Base-by-base conservation (phyloP, 2,113 vertebrate species). In the Tragelaphus strepsiceros region DNA sequence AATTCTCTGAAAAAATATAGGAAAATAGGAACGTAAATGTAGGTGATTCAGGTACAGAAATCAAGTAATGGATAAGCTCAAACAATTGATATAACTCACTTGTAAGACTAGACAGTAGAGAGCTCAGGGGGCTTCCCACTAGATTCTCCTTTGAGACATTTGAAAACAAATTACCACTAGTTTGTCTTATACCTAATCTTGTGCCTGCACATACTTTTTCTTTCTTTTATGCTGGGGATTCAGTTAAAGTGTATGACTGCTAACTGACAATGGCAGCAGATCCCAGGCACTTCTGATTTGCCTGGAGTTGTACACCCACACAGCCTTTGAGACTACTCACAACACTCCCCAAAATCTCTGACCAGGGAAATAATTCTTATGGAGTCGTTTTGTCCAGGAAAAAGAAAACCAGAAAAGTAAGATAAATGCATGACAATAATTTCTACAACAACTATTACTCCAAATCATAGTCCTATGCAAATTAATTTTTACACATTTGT, bases 121-220 rank as follows among this genome's bases (percentile, higher is more conserved):
- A n/a, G 11, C 5, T 24, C 32, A n/a, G 3, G 0, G 39, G 7
- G 6, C 16, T 62, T 87, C 11, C 6, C 13, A 30, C 2, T 13
- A 17, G 83, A 62, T 15, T 62, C 62, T 32, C 2, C 35, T 53
- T 30, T 61, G 51, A 90, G 32, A 53, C 5, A 5, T n/a, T 71
- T 90, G 26, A 30, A 67, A 92, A 59, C 6, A 84, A 74, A 90
- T 58, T 3, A 17, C 1, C 39, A 22, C 17, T 56, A 67, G 13
- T 39, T 90, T 90, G 7, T 85, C 35, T 94, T 91, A 21, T 22
- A 81, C 26, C 13, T 74, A 81, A 4, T 54, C 17, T 59, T 24
- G 19, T 32, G 15, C 12, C 82, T 77, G n/a, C 14, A 58, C 26
- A 61, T 62, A 4, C 1, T 71, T 58, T 81, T 39, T 21, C 11